Evolutionary conservation across 2,888 invertebrate genomes (phyloP).

Genomic region (Phyllotreta striolata): DNA sequence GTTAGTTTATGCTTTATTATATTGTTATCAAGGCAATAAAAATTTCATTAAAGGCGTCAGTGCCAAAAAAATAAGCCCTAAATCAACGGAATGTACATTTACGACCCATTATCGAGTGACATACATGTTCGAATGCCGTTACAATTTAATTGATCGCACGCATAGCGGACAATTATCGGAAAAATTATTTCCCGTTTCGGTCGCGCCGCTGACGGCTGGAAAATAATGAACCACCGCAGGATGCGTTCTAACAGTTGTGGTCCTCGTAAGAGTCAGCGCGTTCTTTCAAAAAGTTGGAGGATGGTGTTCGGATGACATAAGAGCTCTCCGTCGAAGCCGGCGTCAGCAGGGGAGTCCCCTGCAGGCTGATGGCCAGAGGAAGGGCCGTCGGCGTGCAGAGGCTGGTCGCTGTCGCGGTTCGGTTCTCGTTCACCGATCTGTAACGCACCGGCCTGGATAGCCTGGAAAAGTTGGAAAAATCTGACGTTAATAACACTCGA

Average conservation of each 20-base stretch:
- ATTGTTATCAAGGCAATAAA: no score
- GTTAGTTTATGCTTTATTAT: no score
- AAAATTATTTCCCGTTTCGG: not conserved
- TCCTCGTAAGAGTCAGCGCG: conserved; percentile 56
- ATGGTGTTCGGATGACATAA: conserved; percentile 57
- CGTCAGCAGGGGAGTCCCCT: conserved; percentile 67
- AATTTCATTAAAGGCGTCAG: no score
- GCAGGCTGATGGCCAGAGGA: conserved; percentile 78
- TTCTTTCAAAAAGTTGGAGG: conserved; percentile 56
- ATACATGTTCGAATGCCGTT: no score
- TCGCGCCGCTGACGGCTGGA: not conserved
- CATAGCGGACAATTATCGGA: no score
- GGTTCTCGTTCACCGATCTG: conserved; percentile 74
- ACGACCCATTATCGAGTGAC: no score
- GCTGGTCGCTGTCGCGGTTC: conserved; percentile 69
- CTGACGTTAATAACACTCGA: not conserved
- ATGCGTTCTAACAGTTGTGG: conserved; percentile 51
- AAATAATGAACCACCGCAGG: not conserved
- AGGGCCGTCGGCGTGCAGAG: conserved; percentile 76
- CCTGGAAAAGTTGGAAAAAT: conserved; percentile 61
- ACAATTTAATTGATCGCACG: no score
- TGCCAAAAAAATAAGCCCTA: no score
- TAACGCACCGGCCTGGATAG: conserved; percentile 75
- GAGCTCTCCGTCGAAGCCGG: conserved; percentile 58
- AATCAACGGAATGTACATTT: no score